Base-by-base conservation (phyloP, 2,113 vertebrate species). In the Mastomys natalensis region DNA sequence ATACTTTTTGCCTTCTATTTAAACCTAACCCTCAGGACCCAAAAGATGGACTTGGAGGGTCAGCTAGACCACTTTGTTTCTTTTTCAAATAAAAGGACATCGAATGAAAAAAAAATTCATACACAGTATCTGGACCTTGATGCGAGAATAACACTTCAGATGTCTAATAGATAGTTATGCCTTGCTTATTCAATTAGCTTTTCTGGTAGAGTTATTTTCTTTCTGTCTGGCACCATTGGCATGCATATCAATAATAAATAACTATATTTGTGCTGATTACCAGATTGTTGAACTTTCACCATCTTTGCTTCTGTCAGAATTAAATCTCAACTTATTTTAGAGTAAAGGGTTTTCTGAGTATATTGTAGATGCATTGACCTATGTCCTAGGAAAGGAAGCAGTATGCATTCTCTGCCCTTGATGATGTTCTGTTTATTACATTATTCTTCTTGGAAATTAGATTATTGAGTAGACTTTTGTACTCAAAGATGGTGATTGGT, bases 141-240 rank as follows among this genome's bases (percentile, higher is more conserved):
- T 95, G 43, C 31, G 78, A 7, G 31, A 55, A 73, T 84, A 13
- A 64, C 7, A 68, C 34, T 12, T 68, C 89, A 62, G 24, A 66
- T 37, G 68, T 81, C 5, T 94, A 87, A 93, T 85, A 91, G 74
- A 40, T 82, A 95, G 73, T 48, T 80, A 58, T 76, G 34, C 4
- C 84, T 91, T 26, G 4, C 74, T 89, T 89, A 11, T 82, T 81
- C 77, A 64, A 72, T 84, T 73, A 94, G 45, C 6, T 37, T 62
- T 43, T 40, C 22, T 1, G 34, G 6, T 1, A 77, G 9, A 29
- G 8, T 22, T 43, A 10, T 62, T 64, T 43, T 12, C 37, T 31
- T 72, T 5, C 31, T 87, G 2, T 78, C 43, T 93, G 21, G 2
- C 5, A 58, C 1, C 43, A 55, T 66, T 94, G 55, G 31, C 6